Evolutionary conservation across 2,113 vertebrate genomes (phyloP), one percentile per base, ranked within the genome.

Genomic region (Cinclus mexicanus): DNA sequence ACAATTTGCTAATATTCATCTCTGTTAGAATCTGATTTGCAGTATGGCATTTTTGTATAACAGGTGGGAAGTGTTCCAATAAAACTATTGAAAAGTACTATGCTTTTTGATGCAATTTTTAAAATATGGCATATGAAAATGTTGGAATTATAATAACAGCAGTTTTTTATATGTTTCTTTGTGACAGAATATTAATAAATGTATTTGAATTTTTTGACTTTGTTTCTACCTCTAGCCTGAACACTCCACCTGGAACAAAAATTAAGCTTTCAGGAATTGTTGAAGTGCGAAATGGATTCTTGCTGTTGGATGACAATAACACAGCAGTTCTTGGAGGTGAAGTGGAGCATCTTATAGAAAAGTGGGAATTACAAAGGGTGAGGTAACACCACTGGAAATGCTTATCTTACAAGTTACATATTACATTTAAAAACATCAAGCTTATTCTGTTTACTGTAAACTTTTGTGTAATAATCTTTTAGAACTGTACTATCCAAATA

Each of bases 341-440:
- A 97, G 99, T 99, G 69, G 98, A 99, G 93, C 99, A 99, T 97
- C 98, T 99, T 98, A 98, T 99, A 95, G 99, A 99, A 96, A 99
- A 99, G 87, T 99, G 99, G 99, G 98, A 99, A 92, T 98, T 99
- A 71, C 99, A 99, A 96, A 98, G 99, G 98, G 99, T 99, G 98
- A 99, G 98, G 95, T 98, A 96, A 97, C 97, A 97, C 68, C 65
- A 68, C 90, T 97, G 57, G 78, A 95, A 94, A 81, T 93, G 44
- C 39, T 95, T 96, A 50, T 91, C 14, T 94, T 88, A 77, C 19
- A 47, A 46, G 11, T 82, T 83, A 17, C 28, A 31, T 70, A 28
- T 87, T 68, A 39, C 31, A 18, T 42, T 88, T 80, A 60, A 71
- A 65, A 28, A 42, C 0, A 1, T n/a, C 16, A 86, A 25, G 7